Evolutionary conservation across 2,888 invertebrate genomes (phyloP).

Genomic region (Lasioglossum pauxillum): DNA sequence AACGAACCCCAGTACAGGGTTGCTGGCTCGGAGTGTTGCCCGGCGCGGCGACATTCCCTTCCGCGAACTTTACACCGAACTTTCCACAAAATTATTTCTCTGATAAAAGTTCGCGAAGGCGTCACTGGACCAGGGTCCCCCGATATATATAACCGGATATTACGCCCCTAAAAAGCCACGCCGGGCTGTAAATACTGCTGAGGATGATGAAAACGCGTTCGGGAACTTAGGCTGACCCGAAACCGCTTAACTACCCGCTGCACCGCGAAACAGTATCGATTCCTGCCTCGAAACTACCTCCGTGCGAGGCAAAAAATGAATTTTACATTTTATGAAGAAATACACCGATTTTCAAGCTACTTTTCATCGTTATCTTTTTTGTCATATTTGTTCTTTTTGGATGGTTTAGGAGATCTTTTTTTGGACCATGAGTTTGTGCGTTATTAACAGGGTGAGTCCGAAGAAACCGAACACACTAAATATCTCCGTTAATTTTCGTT

Average conservation of each 20-base stretch:
- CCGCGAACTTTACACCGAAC: constrained; percentile 65
- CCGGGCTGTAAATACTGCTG: constrained; percentile 45
- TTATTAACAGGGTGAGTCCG: too few relatives aligned
- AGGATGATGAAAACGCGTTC: constrained; percentile 34
- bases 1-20: constrained; percentile 51
- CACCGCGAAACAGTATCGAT: constrained; percentile 14
- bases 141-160: constrained; percentile 71
- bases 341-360: neutral
- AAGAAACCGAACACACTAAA: too few relatives aligned
- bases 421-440: neutral
- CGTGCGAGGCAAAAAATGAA: neutral
- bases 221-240: constrained; percentile 34
- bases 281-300: neutral
- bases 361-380: neutral
- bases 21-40: constrained; percentile 47
- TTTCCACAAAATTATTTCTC: constrained; percentile 71
- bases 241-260: neutral
- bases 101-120: constrained; percentile 70
- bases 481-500: too few relatives aligned
- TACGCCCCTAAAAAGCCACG: constrained; percentile 59
- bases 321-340: neutral
- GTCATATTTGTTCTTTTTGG: neutral
- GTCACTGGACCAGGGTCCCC: constrained; percentile 61
- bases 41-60: constrained; percentile 31
- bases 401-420: neutral